Conservation (phyloP, 2,888 invertebrate genomes). For the Scaptomyza flava region DNA sequence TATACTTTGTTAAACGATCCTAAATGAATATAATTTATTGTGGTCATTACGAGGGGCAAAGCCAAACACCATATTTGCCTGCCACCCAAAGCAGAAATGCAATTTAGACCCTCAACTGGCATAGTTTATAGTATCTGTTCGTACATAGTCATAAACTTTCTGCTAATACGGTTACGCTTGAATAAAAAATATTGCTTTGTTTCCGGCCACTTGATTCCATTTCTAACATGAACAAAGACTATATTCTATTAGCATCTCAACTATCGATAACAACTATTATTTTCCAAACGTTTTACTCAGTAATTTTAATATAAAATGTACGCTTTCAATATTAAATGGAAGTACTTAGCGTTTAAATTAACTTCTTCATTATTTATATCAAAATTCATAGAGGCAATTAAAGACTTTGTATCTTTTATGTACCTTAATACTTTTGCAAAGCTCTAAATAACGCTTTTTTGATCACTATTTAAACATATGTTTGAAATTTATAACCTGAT, state of each 20-base stretch:
- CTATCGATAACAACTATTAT: background rate
- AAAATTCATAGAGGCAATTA: too few relatives aligned
- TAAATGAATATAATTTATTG: slow-evolving; percentile 78
- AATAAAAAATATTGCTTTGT: slow-evolving; percentile 6
- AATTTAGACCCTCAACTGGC: slow-evolving; percentile 14
- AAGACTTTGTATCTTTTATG: too few relatives aligned
- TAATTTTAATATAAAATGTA: background rate
- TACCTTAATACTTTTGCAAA: too few relatives aligned
- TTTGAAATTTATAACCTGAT: too few relatives aligned
- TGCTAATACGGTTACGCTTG: slow-evolving; percentile 13
- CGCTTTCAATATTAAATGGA: too few relatives aligned
- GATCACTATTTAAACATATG: too few relatives aligned
- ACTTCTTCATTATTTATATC: too few relatives aligned
- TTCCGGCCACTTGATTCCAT: slow-evolving; percentile 8
- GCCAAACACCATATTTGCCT: slow-evolving; percentile 2
- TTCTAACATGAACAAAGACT: background rate
- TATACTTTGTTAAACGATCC: slow-evolving; percentile 69
- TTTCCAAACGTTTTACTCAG: too few relatives aligned
- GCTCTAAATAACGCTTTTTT: too few relatives aligned
- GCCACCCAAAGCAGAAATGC: slow-evolving; percentile 24
- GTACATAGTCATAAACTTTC: slow-evolving; percentile 1
- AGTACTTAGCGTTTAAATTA: too few relatives aligned
- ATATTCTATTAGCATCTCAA: background rate
- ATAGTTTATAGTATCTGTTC: slow-evolving; percentile 9
- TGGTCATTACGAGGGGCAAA: slow-evolving; percentile 61